These are phyloP conservation scores for Tauraco hartlaubi DNA, from an alignment of 2,797 vertebrate species.

Conservation along the genomic window DNA sequence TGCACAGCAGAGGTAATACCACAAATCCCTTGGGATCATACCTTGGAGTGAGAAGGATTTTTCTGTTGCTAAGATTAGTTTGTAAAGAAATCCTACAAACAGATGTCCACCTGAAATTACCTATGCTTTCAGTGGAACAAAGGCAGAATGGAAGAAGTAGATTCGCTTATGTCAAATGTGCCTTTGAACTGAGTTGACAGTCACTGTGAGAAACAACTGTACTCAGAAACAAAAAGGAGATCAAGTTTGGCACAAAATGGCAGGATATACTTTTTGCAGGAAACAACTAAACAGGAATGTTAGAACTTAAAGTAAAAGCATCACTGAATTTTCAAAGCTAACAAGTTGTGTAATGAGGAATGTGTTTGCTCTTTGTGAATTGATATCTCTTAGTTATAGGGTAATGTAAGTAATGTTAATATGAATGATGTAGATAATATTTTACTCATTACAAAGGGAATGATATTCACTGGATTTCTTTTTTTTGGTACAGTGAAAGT, in stretches of 20 bases:
- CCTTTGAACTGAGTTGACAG: neutral
- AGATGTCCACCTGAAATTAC: neutral
- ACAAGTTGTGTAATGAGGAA: neutral
- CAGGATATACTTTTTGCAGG: neutral
- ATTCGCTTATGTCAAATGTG: neutral
- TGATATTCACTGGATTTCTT: slow-evolving; percentile 11
- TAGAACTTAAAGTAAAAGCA: neutral
- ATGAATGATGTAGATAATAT: slow-evolving; percentile 37
- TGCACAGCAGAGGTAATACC: neutral
- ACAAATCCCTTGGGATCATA: neutral
- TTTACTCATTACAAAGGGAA: slow-evolving; percentile 67
- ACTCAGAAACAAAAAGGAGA: neutral
- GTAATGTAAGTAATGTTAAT: slow-evolving; percentile 55
- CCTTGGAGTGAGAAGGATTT: neutral
- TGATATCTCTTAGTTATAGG: neutral
- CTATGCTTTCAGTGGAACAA: neutral
- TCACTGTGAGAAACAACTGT: neutral
- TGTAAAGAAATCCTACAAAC: neutral
- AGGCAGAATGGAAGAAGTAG: neutral
- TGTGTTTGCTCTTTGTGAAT: neutral
- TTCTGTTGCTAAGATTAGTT: neutral
- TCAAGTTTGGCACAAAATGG: neutral
- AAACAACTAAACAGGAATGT: neutral
- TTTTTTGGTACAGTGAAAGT: neutral
- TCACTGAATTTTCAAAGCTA: neutral